These are phyloP conservation scores for Mesocentrotus franciscanus DNA, from an alignment of 53 echinoderm and acorn worm genomes.

Conservation along the genomic window DNA sequence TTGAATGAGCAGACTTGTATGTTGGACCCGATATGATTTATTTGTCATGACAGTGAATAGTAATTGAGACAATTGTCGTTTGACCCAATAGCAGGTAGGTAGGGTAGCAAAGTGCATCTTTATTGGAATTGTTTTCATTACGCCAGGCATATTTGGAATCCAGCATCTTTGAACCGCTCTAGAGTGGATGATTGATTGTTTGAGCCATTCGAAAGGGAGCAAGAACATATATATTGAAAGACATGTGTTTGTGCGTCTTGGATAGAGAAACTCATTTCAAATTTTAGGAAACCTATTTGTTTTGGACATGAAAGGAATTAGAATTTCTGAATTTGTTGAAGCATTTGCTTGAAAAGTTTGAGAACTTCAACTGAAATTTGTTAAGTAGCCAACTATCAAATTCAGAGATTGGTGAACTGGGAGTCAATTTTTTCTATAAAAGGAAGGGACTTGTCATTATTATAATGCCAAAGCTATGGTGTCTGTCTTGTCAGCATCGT, in stretches of 20 bases:
- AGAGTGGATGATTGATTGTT: neutral
- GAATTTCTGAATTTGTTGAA: neutral
- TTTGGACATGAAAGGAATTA: neutral
- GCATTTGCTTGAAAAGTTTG: neutral
- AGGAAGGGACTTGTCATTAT: neutral
- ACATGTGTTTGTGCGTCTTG: neutral
- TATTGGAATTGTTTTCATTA: conserved; percentile 34
- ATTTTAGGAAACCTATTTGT: neutral
- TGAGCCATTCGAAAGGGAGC: neutral
- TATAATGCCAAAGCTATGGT: conserved; percentile 36
- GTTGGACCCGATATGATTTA: conserved; percentile 13
- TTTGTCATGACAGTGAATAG: neutral
- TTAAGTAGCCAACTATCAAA: neutral
- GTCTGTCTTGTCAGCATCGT: conserved; percentile 6
- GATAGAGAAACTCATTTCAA: neutral
- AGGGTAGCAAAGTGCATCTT: conserved; percentile 11
- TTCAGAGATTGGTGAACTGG: neutral
- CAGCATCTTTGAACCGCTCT: neutral
- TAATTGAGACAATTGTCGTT: neutral
- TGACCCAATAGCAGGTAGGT: neutral
- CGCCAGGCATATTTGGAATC: neutral
- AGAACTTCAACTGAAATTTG: neutral
- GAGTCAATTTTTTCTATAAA: neutral
- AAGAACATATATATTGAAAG: neutral
- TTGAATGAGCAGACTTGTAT: neutral